Evolutionary conservation across 2,888 invertebrate species (phyloP).

Genomic region (Sthenelais limicola): DNA sequence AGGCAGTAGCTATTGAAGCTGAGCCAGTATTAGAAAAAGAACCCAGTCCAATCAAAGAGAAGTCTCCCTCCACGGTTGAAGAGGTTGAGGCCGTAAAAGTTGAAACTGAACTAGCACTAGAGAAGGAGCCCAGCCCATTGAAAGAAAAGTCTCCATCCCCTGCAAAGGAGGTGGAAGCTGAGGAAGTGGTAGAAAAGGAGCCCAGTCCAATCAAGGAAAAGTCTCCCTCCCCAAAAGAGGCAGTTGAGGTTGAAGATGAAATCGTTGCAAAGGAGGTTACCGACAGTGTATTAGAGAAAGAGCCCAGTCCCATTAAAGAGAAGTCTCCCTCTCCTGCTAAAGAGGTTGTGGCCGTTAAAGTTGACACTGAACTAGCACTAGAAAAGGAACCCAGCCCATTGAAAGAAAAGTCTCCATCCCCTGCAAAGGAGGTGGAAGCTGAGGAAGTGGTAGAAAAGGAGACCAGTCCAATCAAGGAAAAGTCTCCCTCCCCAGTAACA

Average conservation of each 20-base stretch:
- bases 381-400: too few species aligned
- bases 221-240: not conserved
- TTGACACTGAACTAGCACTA: too few species aligned
- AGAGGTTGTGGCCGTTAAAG: conserved; percentile 6
- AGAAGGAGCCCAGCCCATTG: conserved; percentile 11
- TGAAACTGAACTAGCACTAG: too few species aligned
- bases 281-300: not conserved
- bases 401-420: too few species aligned
- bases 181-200: conserved; percentile 11
- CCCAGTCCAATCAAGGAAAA: not conserved
- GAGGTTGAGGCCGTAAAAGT: conserved; percentile 7
- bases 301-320: conserved; percentile 22
- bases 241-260: too few species aligned
- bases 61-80: conserved; percentile 13
- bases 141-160: conserved; percentile 23
- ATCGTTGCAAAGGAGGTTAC: too few species aligned
- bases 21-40: conserved; percentile 10
- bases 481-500: too few species aligned
- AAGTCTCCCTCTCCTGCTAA: conserved; percentile 22
- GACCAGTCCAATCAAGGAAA: too few species aligned
- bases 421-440: too few species aligned
- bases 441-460: too few species aligned
- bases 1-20: too few species aligned
- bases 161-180: not conserved
- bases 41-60: conserved; percentile 23